A percentile compares a stretch with the other conserved stretches of the same genome.
Evolutionary conservation across 2,113 vertebrate genomes (phyloP).

Genomic region (Amazona vittata): DNA sequence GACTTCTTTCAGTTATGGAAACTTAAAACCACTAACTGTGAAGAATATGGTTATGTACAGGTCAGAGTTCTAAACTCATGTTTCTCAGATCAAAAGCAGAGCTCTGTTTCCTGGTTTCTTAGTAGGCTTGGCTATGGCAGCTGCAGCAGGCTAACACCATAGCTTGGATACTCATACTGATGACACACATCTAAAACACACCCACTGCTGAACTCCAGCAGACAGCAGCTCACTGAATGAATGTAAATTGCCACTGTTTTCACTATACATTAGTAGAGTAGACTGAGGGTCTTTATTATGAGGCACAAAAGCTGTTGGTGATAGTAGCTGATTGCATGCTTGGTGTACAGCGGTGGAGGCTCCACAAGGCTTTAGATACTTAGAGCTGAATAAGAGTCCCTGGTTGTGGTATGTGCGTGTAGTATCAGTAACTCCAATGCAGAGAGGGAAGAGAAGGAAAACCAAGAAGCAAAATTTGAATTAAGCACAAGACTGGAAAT

Average conservation of each 20-base stretch:
- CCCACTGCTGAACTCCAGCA: background rate
- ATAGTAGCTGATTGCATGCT: background rate
- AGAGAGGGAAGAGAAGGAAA: background rate
- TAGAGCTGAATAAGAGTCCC: background rate
- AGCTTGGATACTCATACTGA: background rate
- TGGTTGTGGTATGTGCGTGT: accelerated
- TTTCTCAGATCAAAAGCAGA: background rate
- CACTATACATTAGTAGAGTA: background rate
- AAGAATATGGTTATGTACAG: background rate
- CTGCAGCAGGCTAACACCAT: background rate
- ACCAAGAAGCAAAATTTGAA: background rate
- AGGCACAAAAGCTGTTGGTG: background rate
- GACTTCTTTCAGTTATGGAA: accelerated
- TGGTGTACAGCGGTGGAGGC: background rate
- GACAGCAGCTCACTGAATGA: background rate
- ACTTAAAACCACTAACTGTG: background rate
- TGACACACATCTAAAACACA: background rate
- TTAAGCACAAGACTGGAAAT: background rate
- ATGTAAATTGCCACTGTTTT: background rate
- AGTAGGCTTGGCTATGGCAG: background rate
- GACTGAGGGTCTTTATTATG: background rate
- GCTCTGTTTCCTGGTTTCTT: background rate
- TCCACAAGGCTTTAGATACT: background rate
- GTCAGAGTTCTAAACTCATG: background rate
- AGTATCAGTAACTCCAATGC: background rate